These are phyloP conservation scores for Danaus plexippus DNA, from an alignment of 1,140 invertebrate species.

Conservation along the genomic window DNA sequence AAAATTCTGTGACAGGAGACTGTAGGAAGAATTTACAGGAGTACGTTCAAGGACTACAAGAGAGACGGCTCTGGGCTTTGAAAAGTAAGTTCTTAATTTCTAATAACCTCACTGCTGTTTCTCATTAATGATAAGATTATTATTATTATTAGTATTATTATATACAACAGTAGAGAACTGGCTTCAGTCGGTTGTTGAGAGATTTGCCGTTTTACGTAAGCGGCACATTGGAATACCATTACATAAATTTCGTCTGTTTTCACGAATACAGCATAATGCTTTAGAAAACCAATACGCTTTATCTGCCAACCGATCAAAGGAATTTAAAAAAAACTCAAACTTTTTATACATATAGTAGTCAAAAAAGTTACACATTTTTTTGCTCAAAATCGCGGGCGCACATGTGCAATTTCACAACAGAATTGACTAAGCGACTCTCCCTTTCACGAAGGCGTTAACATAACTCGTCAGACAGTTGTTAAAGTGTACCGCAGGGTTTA, in stretches of 20 bases:
- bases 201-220: too few species aligned
- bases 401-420: slow-evolving; percentile 26
- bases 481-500: too few species aligned
- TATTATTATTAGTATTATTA: slow-evolving; percentile 2
- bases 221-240: too few species aligned
- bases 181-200: too few species aligned
- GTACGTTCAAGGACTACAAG: slow-evolving; percentile 75
- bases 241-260: too few species aligned
- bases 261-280: too few species aligned
- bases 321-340: too few species aligned
- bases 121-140: slow-evolving; percentile 1
- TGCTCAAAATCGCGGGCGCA: background rate
- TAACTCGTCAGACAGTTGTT: too few species aligned
- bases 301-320: too few species aligned
- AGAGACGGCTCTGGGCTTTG: slow-evolving; percentile 79
- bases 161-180: background rate
- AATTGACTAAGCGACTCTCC: slow-evolving; percentile 24
- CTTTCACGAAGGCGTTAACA: slow-evolving; percentile 25
- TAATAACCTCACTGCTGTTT: background rate
- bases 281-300: too few species aligned
- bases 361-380: too few species aligned
- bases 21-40: slow-evolving; percentile 76
- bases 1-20: slow-evolving; percentile 40
- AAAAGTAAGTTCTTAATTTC: slow-evolving; percentile 75
- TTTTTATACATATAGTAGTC: too few species aligned